These are phyloP conservation scores for Corvus hawaiiensis DNA, from an alignment of 2,113 vertebrate species.

Conservation along the genomic window DNA sequence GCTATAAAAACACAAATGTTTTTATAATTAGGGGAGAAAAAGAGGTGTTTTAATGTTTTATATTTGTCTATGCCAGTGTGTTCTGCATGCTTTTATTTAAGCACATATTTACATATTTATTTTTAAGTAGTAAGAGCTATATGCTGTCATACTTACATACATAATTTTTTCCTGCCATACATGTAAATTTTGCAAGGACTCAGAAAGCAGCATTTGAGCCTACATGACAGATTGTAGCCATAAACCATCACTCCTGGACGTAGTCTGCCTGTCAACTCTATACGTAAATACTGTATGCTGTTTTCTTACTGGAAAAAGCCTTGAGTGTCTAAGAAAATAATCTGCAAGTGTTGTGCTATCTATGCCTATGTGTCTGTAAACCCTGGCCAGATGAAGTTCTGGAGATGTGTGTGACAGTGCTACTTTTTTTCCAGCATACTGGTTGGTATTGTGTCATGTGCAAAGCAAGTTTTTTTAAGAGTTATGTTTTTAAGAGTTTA, in stretches of 20 bases:
- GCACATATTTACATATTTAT: background rate
- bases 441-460: background rate
- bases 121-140: background rate
- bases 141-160: accelerated
- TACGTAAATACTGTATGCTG: accelerated
- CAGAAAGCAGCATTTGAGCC: background rate
- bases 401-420: background rate
- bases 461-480: background rate
- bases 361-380: background rate
- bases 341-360: background rate
- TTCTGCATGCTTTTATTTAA: background rate
- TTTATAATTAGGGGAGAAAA: background rate
- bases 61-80: background rate
- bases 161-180: background rate
- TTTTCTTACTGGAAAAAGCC: background rate
- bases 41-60: background rate
- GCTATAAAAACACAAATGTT: background rate
- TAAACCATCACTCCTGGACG: background rate
- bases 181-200: background rate
- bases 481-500: background rate
- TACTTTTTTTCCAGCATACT: background rate
- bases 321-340: background rate
- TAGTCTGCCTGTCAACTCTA: background rate
- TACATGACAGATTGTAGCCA: background rate
- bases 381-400: background rate